A percentile compares a stretch with the other conserved stretches of the same genome.
Conservation (phyloP, 2,888 invertebrate species). For the Pardosa pseudoannulata region DNA sequence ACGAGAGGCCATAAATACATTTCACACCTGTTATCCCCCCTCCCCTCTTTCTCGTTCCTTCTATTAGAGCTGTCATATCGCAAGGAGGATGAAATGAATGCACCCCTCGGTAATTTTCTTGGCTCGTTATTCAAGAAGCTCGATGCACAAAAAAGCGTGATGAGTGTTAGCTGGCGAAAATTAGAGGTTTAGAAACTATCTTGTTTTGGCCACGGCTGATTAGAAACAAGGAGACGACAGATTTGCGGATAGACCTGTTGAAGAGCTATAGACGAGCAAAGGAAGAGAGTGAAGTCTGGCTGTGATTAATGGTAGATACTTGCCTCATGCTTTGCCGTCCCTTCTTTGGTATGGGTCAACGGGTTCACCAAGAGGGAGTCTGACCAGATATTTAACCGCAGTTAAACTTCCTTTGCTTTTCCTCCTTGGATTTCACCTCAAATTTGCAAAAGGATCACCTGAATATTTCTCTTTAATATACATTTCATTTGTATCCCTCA, state of each 20-base stretch:
- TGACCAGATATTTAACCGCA: no score
- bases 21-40: constrained; percentile 16
- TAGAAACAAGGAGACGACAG: not conserved
- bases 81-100: constrained; percentile 5
- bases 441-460: no score
- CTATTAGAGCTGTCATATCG: constrained; percentile 21
- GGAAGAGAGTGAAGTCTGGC: no score
- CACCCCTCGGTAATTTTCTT: constrained; percentile 5
- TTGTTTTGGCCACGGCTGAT: not conserved
- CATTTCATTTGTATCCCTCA: no score
- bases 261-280: not conserved
- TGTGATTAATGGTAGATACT: not conserved
- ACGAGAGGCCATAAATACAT: constrained; percentile 34
- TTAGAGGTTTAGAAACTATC: not conserved
- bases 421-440: no score
- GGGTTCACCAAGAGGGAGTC: no score
- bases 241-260: not conserved
- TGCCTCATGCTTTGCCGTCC: no score
- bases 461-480: no score
- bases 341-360: no score
- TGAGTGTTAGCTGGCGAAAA: constrained; percentile 6
- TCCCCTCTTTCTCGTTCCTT: not conserved
- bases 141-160: not conserved
- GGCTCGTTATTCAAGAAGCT: not conserved
- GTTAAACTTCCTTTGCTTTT: no score